phyloP scores from a whole-genome alignment of 64 coral and sea anemone genomes.

The Anthopleura sola region DNA sequence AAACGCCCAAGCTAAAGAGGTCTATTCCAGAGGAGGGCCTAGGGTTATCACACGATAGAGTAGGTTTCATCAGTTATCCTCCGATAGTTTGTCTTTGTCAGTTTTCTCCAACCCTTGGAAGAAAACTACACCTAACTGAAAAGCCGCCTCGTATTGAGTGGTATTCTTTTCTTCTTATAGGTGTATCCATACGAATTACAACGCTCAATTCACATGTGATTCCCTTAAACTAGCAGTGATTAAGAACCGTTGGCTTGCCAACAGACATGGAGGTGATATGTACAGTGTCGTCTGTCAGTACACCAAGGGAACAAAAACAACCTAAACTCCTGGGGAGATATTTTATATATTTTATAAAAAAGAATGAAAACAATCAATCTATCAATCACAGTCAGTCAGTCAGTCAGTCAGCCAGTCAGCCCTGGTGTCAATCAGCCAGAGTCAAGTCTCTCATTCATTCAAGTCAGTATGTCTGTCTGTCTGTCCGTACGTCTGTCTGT shows the following conservation, averaged over 20 bases:
- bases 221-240: slow-evolving; percentile 91
- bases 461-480: no score
- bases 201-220: slow-evolving; percentile 87
- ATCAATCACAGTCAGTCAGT: background rate
- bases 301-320: background rate
- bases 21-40: no score
- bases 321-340: background rate
- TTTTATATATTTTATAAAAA: background rate
- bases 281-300: slow-evolving; percentile 91
- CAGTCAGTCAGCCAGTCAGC: background rate
- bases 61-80: no score
- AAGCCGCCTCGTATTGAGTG: background rate
- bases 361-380: background rate
- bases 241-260: slow-evolving; percentile 94
- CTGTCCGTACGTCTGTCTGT: background rate
- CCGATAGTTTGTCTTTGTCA: no score
- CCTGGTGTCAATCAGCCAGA: no score
- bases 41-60: no score
- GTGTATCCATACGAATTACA: slow-evolving; percentile 88
- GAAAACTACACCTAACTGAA: no score
- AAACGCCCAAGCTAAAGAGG: no score
- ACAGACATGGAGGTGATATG: slow-evolving; percentile 80
- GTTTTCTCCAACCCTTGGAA: no score
- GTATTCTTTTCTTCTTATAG: slow-evolving; percentile 9
- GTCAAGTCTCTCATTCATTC: no score